These are phyloP conservation scores for Agrotis exclamationis DNA, from an alignment of 2,888 invertebrate genomes.

Conservation along the genomic window DNA sequence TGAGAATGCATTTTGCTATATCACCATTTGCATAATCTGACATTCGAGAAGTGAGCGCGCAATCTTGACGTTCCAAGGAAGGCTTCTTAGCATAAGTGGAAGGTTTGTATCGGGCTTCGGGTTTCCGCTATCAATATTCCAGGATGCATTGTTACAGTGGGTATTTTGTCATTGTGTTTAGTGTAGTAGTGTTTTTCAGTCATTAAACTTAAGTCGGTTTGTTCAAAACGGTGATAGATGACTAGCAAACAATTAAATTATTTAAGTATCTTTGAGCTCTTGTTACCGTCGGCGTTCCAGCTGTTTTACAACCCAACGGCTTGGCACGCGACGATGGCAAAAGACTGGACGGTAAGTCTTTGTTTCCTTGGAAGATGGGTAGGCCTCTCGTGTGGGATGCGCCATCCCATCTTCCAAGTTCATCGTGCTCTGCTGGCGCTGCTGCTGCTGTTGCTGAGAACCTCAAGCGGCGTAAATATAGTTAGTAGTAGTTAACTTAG, in stretches of 20 bases:
- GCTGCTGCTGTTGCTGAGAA: too few relatives aligned
- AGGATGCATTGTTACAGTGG: neutral
- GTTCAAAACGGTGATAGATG: neutral
- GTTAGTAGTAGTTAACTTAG: too few relatives aligned
- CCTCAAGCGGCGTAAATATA: too few relatives aligned
- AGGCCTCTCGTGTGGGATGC: too few relatives aligned
- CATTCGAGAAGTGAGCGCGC: constrained; percentile 53
- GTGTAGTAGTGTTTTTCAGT: neutral
- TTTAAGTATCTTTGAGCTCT: too few relatives aligned
- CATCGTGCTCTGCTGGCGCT: too few relatives aligned
- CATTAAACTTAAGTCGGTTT: neutral
- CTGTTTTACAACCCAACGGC: too few relatives aligned
- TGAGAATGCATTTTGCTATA: constrained; percentile 52
- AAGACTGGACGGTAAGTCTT: too few relatives aligned
- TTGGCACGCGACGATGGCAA: too few relatives aligned
- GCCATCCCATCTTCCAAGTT: too few relatives aligned
- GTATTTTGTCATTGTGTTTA: neutral
- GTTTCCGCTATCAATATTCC: neutral
- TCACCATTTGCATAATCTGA: constrained; percentile 64
- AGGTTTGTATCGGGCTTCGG: constrained; percentile 14
- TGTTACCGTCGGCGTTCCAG: too few relatives aligned
- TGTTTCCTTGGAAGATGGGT: too few relatives aligned
- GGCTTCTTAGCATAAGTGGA: constrained; percentile 44
- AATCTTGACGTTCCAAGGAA: constrained; percentile 40
- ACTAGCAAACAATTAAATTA: neutral